Base-by-base conservation (phyloP, 37 sponge, comb jelly and placozoan genomes). In the Cliona cf. orientalis region DNA sequence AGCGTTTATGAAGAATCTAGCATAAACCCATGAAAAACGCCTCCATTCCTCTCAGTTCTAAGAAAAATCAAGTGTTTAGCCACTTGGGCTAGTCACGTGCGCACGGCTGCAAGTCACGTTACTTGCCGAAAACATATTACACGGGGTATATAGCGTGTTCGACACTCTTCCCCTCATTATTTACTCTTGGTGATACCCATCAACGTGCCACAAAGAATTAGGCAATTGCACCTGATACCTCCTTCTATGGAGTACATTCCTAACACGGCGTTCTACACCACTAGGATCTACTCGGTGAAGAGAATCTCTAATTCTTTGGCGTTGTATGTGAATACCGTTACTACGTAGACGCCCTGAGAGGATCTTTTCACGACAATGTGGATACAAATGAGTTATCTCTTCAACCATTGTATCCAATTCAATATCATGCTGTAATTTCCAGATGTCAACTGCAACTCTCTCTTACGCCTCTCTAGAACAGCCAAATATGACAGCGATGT, bases 171-270 rank as follows among this genome's bases (percentile, higher is more conserved):
- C n/a, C n/a, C n/a, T n/a, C n/a, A n/a, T n/a, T n/a, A n/a, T n/a
- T n/a, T n/a, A n/a, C n/a, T n/a, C n/a, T n/a, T n/a, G n/a, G n/a
- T n/a, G n/a, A n/a, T 88, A 76, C 1, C 81, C 91, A 56, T 81
- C 82, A 3, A 90, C 43, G 42, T 86, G 86, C 92, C 92, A 87
- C 5, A 91, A 53, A 34, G 41, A 19, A 76, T 91, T 86, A 0
- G 92, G 79, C 0, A 42, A 40, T 14, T 5, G 9, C 1, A 89
- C 90, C 72, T 29, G 23, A 72, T 89, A 87, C 33, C 2, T 26
- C 5, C 90, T 40, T 34, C 90, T 44, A 36, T 80, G 67, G 6
- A 89, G 34, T 29, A 36, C 59, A 37, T 26, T 28, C 45, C 65
- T 61, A 3, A 32, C 32, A 21, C 83, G 37, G 12, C 32, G 38